These are phyloP conservation scores for Notospermus geniculatus DNA, from an alignment of 1,140 invertebrate species.

Conservation along the genomic window DNA sequence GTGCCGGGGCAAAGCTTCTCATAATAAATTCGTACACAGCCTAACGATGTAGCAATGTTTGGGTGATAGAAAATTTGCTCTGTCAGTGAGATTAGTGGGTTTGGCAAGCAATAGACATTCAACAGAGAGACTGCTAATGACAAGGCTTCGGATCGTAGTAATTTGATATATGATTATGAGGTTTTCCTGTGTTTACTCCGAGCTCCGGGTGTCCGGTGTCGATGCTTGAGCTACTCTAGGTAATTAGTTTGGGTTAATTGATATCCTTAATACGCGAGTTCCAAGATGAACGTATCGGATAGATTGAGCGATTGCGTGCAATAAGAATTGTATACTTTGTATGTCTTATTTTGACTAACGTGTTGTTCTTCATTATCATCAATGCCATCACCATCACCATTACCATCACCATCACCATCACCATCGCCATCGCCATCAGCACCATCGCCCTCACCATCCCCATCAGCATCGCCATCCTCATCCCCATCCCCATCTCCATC, in stretches of 20 bases:
- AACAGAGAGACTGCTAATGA: too few relatives aligned
- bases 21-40: too few relatives aligned
- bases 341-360: too few relatives aligned
- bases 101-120: too few relatives aligned
- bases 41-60: too few relatives aligned
- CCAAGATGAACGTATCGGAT: conserved; percentile 10
- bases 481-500: too few relatives aligned
- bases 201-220: not conserved
- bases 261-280: too few relatives aligned
- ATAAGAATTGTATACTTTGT: not conserved
- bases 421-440: not conserved
- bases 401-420: not conserved
- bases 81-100: too few relatives aligned
- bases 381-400: conserved; percentile 4
- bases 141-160: too few relatives aligned
- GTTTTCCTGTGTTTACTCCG: not conserved
- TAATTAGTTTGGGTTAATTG: conserved; percentile 13
- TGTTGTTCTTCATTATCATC: not conserved
- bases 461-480: too few relatives aligned
- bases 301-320: conserved; percentile 8
- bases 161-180: not conserved
- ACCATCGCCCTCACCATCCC: not conserved
- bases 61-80: too few relatives aligned
- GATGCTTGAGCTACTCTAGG: not conserved
- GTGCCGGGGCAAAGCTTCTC: too few relatives aligned